Base-by-base conservation (phyloP, 2,797 vertebrate genomes). In the Masticophis lateralis region DNA sequence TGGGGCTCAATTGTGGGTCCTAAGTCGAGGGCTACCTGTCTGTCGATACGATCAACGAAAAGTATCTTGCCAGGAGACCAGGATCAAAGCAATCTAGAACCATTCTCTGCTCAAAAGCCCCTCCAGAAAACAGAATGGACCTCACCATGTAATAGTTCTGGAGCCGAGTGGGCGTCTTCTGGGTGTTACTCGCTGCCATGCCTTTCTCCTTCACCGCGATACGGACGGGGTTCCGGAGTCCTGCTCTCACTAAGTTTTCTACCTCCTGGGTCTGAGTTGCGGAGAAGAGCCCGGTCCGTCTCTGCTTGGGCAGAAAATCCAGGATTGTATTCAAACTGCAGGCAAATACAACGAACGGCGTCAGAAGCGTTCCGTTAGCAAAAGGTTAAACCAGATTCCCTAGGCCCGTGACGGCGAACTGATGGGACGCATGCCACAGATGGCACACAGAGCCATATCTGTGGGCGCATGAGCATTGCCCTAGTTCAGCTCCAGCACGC, bases 191-290 rank as follows among this genome's bases (percentile, higher is more conserved):
- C 69, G 98, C 98, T 0, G 98, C 98, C 79, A 98, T 96, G 0
- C 99, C 99, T 95, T 99, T 99, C 98, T 99, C 99, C 94, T 99
- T 99, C 92, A 99, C 99, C 0, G 98, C 97, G 96, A 99, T 98
- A 27, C 99, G 98, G 1, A 99, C 98, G 0, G 99, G 99, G 96
- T 99, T 99, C n/a, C 99, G 97, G 61, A 99, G 99, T 0, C 99
- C 99, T 0, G 99, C 99, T 10, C 99, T 97, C 96, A 99, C 99
- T 97, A 99, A 97, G 96, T 98, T 99, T 97, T 99, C 99, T 96
- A 99, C 97, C 95, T 99, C 99, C 96, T 99, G 99, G 0, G 99
- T 99, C 95, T 99, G 99, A 0, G 99, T 99, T 86, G 99, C 99
- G 0, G 99, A 99, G 96, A 99, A 99, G 87, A 99, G 97, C 57